Evolutionary conservation across 2,797 vertebrate genomes (phyloP).

Genomic region (Buceros bicornis): DNA sequence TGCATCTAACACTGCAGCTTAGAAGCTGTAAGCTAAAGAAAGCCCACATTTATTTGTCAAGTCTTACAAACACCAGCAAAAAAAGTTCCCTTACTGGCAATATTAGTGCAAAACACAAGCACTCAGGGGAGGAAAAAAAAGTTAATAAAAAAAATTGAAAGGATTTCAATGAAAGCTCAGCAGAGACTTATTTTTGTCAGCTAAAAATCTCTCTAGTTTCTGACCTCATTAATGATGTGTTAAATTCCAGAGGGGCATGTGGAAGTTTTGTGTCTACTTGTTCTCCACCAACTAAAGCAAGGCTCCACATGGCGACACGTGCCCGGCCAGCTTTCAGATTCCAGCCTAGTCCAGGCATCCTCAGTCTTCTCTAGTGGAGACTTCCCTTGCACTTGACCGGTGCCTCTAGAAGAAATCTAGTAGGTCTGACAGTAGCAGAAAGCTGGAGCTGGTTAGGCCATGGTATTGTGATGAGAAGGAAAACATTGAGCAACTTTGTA

Average conservation of each 20-base stretch:
- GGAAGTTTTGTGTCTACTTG: background rate
- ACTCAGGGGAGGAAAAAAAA: rapidly evolving
- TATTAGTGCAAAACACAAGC: background rate
- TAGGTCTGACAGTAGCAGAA: background rate
- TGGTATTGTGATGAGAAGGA: background rate
- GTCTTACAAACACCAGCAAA: background rate
- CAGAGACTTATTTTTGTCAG: background rate
- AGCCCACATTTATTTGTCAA: background rate
- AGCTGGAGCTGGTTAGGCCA: background rate
- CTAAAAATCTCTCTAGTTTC: background rate
- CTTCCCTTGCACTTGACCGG: background rate
- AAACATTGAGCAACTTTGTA: background rate
- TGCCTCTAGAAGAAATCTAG: background rate
- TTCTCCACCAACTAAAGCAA: background rate
- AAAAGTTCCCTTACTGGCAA: background rate
- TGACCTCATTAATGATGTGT: background rate
- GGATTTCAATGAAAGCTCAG: background rate
- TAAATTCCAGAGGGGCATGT: background rate
- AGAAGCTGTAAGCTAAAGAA: background rate
- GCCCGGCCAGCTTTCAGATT: background rate
- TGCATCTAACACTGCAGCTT: background rate
- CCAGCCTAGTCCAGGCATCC: background rate
- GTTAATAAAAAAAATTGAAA: background rate
- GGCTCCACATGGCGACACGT: background rate
- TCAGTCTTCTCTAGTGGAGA: background rate